Base-by-base conservation (phyloP, 2,113 vertebrate genomes). In the Marmota flaviventris region DNA sequence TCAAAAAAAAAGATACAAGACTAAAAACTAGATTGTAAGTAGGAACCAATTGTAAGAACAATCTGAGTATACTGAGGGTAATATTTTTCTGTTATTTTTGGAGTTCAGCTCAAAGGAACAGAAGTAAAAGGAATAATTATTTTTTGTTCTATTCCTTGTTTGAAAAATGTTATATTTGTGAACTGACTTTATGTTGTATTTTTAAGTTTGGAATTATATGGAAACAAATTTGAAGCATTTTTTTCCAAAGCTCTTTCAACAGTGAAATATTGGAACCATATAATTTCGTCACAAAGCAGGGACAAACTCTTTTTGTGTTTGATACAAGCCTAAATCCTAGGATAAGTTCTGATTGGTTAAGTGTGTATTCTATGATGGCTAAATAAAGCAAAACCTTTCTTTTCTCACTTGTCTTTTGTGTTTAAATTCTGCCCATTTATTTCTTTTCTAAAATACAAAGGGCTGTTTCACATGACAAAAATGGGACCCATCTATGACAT, bases 241-340 rank as follows among this genome's bases (percentile, higher is more conserved):
- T 72, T 48, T 85, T 92, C 7, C 48, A 48, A 53, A 73, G 72
- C 24, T 90, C 37, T 61, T 93, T 53, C 7, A 87, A 8, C 18
- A 95, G 4, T 53, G 8, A 6, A 93, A 42, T 79, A 56, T 45
- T 69, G 45, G 56, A 93, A 81, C 9, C 34, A 37, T 61, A 4
- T 72, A 90, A 76, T 96, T 96, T 85, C 51, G 70, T 69, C 48
- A 97, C 37, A 81, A 72, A 97, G 16, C 24, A 89, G 29, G 39
- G 13, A 86, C 11, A 93, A 37, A 70, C 27, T 92, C 29, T 51
- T n/a, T 91, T 45, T 67, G 24, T 87, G 8, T 69, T 88, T 61
- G 17, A 96, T 78, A 16, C 4, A 69, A 18, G 1, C 45, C 51
- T 75, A 67, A 51, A 65, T 93, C 89, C 63, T 63, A 78, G 73